Evolutionary conservation across 2,113 vertebrate species (phyloP), one percentile per base, ranked within the genome.

Genomic region (Hiodon tergisus): DNA sequence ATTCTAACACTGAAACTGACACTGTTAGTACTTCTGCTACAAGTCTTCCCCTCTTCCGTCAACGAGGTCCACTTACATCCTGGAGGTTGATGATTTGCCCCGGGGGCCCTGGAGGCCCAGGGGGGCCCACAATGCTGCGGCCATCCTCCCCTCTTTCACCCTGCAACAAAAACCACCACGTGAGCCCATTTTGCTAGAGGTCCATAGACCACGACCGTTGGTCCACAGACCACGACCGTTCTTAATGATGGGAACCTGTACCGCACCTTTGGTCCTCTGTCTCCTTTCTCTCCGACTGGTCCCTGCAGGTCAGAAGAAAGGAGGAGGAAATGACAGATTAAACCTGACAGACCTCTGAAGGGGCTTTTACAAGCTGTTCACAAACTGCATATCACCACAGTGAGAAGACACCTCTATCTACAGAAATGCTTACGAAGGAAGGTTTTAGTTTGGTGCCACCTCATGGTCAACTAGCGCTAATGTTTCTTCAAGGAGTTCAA

Each of bases 251-350:
- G 48, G 54, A 57, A 11, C 4, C 14, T 47, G 11, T 69, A 68
- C 52, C 84, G 88, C 76, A 97, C 96, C 95, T 90, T 94, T 14
- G 68, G 75, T 81, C 96, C 96, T 75, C 62, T 79, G 57, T 87
- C 83, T 77, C 96, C 95, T 55, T 94, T 95, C 52, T 95, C 93
- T 77, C 95, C 96, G 85, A 94, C 95, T 57, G 79, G 76, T 13
- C 95, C 95, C 96, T 98, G 84, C 78, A 71, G 31, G 31, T 31
- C 31, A 31, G 31, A 31, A 31, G 31, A 31, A 31, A 31, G 1
- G 1, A 2, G 31, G 31, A 31, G 31, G 31, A 31, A 31, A 31
- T 31, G 31, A 31, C 31, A 31, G 31, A 31, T 31, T 31, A 31
- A 31, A 31, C 31, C 31, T 31, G 31, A 31, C 31, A 31, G 31